Conservation (phyloP, 2,113 vertebrate species). For the Colius striatus region DNA sequence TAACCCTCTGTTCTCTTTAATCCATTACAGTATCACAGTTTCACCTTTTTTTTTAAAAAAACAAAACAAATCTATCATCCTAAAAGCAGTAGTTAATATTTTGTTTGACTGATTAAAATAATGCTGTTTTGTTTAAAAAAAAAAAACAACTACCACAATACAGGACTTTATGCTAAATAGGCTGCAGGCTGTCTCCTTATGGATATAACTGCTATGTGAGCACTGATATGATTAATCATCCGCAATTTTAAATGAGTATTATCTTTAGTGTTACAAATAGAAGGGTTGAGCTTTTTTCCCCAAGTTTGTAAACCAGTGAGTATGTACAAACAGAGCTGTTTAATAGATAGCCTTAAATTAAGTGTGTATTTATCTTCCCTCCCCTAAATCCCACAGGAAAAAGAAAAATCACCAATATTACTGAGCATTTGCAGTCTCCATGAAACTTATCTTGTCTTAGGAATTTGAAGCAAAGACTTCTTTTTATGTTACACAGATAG, state of each 20-base stretch:
- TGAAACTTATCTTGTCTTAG: neutral
- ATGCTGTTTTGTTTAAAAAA: constrained; percentile 52
- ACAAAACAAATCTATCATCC: constrained; percentile 30
- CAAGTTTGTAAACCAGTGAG: constrained; percentile 37
- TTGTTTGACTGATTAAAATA: constrained; percentile 71
- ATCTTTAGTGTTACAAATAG: constrained; percentile 57
- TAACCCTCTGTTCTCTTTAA: constrained; percentile 42
- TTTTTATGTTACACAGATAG: neutral
- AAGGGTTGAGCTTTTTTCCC: constrained; percentile 30
- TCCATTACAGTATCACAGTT: constrained; percentile 60
- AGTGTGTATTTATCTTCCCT: neutral
- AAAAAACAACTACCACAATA: constrained; percentile 25
- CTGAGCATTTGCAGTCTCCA: constrained; percentile 30
- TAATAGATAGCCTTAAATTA: constrained; percentile 48
- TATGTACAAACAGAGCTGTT: constrained; percentile 40
- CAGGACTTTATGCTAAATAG: constrained; percentile 62
- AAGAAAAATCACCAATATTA: constrained; percentile 34
- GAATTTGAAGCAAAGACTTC: neutral
- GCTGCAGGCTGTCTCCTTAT: constrained; percentile 52
- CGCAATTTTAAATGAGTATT: constrained; percentile 51
- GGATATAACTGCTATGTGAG: constrained; percentile 49
- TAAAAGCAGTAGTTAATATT: constrained; percentile 73
- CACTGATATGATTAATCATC: constrained; percentile 50
- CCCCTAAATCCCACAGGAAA: neutral
- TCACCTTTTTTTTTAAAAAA: constrained; percentile 37